These are phyloP conservation scores for Tenthredo scrophulariae DNA, from an alignment of 2,888 invertebrate genomes.

Conservation along the genomic window DNA sequence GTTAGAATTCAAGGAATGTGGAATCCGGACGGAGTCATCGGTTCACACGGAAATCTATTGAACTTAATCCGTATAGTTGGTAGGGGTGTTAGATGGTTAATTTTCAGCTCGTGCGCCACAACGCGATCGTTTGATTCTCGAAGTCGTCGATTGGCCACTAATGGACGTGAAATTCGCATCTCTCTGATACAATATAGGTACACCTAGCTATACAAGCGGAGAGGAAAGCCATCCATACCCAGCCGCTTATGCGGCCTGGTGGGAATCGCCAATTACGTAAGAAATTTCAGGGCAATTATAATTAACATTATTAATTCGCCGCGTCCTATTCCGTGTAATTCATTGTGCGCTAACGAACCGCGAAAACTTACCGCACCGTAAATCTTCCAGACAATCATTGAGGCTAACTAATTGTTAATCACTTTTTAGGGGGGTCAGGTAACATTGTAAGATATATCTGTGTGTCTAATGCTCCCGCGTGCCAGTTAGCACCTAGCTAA, in stretches of 20 bases:
- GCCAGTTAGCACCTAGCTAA: background rate
- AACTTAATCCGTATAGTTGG: constrained; percentile 22
- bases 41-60: constrained; percentile 54
- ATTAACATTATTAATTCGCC: constrained; percentile 45
- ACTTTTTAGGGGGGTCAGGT: constrained; percentile 35
- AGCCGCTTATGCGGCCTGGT: background rate
- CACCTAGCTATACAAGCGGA: background rate
- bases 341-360: constrained; percentile 46
- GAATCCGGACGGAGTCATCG: constrained; percentile 48
- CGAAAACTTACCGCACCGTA: constrained; percentile 17
- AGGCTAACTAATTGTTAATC: constrained; percentile 31
- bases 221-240: background rate
- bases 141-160: constrained; percentile 33
- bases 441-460: background rate
- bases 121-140: constrained; percentile 43
- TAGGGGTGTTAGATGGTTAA: constrained; percentile 32
- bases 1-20: constrained; percentile 55
- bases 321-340: constrained; percentile 32
- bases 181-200: constrained; percentile 5
- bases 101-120: constrained; percentile 41
- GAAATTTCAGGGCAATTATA: constrained; percentile 50
- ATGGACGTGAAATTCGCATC: constrained; percentile 51
- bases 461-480: background rate
- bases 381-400: background rate
- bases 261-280: constrained; percentile 44